Evolutionary conservation across 2,888 invertebrate species (phyloP).

Genomic region (Ophioninae sp.): DNA sequence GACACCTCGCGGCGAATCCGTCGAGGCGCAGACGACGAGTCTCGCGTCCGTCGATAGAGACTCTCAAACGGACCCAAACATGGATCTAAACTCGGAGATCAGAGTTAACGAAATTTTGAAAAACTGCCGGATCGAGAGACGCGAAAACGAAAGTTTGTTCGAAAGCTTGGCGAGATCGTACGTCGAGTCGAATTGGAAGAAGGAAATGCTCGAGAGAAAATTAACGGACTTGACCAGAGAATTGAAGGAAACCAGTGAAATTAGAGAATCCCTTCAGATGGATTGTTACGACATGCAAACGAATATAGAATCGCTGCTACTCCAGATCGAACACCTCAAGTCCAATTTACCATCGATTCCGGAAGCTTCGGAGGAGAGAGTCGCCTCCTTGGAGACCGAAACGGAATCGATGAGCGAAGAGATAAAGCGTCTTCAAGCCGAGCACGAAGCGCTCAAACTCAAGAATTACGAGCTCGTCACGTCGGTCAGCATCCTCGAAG

Average conservation of each 20-base stretch:
- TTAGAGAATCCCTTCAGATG: conserved; percentile 74
- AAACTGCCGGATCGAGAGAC: conserved; percentile 76
- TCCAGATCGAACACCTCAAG: conserved; percentile 75
- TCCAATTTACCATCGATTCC: conserved; percentile 77
- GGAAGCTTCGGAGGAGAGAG: conserved; percentile 77
- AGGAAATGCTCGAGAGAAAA: conserved; percentile 78
- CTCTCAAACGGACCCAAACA: conserved; percentile 7
- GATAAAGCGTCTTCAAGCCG: conserved; percentile 81
- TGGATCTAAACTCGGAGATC: conserved; percentile 70
- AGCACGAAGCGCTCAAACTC: conserved; percentile 69
- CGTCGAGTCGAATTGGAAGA: conserved; percentile 77
- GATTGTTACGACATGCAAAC: conserved; percentile 78
- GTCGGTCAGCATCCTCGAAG: conserved; percentile 71
- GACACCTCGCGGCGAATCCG: too few species aligned
- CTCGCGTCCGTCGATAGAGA: conserved; percentile 1
- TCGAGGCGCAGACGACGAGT: not conserved
- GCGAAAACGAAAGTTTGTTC: conserved; percentile 73
- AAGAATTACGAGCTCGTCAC: conserved; percentile 71
- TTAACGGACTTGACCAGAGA: conserved; percentile 76
- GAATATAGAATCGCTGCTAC: conserved; percentile 76
- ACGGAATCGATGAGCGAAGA: conserved; percentile 79
- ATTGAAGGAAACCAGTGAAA: conserved; percentile 72
- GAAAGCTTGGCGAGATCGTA: conserved; percentile 72
- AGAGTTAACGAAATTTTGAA: conserved; percentile 79
- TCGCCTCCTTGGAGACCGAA: conserved; percentile 77